Evolutionary conservation across 2,113 vertebrate species (phyloP), one percentile per base, ranked within the genome.

Genomic region (Chiloscyllium plagiosum): DNA sequence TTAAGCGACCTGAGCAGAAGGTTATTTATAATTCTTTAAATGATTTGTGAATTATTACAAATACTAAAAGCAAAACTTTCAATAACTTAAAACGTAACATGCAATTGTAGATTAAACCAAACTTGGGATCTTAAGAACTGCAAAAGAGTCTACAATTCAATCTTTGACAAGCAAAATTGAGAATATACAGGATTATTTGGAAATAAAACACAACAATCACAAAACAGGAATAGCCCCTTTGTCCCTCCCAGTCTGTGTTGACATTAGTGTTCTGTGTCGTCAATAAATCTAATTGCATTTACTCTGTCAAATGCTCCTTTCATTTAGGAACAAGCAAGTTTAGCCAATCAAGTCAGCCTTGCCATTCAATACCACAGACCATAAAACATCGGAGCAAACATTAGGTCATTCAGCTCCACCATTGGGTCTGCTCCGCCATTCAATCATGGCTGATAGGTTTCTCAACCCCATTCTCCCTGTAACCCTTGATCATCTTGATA

Each of bases 1-100:
- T 56, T 90, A 90, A n/a, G 52, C 3, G 87, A 61, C 61, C 50
- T 89, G 50, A 89, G 50, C 19, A 19, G 24, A 61, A 26, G 85
- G 86, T 13, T 61, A 90, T 90, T 90, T 90, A 90, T 65, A 61
- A 52, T 56, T 90, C 56, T 61, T 17, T 90, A 90, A 61, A 90
- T 90, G 26, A 90, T 90, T 90, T 90, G 61, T 90, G 52, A 65
- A 50, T 47, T 52, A 87, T 90, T 65, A 4, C 50, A 90, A 33
- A 15, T 61, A 65, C 15, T 90, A 15, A 33, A 90, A 90, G 13
- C 33, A 29, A 29, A 61, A 12, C 52, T 65, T 90, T 61, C 61
- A 90, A 3, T 65, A 33, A 29, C n/a, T 90, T 26, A 33, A 52
- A 29, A 10, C 1, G 26, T 1, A 89, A 89, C 85, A 89, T 3